A percentile compares a stretch with the other conserved stretches of the same genome.
Evolutionary conservation across 2,888 invertebrate genomes (phyloP).

Genomic region (Acleris cristana): DNA sequence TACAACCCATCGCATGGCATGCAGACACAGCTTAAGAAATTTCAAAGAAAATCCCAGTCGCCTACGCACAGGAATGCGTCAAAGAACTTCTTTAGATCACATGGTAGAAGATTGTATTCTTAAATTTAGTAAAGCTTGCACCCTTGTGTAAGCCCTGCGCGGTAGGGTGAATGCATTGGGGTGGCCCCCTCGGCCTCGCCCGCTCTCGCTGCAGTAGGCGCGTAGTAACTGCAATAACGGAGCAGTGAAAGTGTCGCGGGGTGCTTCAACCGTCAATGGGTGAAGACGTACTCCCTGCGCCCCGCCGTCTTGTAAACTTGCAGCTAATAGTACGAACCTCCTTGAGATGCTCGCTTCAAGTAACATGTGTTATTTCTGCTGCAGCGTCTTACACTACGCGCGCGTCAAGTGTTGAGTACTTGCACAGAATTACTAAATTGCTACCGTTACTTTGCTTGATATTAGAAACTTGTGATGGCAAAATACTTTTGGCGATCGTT

Average conservation of each 20-base stretch:
- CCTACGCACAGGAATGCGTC: conserved; percentile 26
- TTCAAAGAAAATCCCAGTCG: conserved; percentile 20
- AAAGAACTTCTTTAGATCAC: conserved; percentile 48
- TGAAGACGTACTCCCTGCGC: conserved; percentile 80
- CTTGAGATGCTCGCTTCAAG: conserved; percentile 36
- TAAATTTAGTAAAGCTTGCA: conserved; percentile 67
- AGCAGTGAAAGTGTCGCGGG: conserved; percentile 84
- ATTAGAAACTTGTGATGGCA: no score
- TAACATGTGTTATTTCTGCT: conserved; percentile 39
- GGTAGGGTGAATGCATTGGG: conserved; percentile 78
- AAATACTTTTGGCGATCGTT: no score
- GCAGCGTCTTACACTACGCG: conserved; percentile 31
- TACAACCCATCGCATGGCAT: conserved; percentile 20
- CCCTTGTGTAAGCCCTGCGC: conserved; percentile 69
- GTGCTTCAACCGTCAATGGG: conserved; percentile 83
- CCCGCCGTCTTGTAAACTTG: conserved; percentile 80
- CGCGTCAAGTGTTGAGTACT: not conserved
- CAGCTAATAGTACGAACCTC: conserved; percentile 75
- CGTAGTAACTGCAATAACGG: conserved; percentile 83
- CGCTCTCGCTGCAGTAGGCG: conserved; percentile 76
- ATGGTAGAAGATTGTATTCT: conserved; percentile 57
- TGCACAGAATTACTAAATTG: no score
- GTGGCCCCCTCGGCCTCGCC: conserved; percentile 59
- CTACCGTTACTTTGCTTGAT: no score
- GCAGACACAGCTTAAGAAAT: conserved; percentile 16